These are phyloP conservation scores for Neodontobutis hainanensis DNA, from an alignment of 2,113 vertebrate species.

Conservation along the genomic window DNA sequence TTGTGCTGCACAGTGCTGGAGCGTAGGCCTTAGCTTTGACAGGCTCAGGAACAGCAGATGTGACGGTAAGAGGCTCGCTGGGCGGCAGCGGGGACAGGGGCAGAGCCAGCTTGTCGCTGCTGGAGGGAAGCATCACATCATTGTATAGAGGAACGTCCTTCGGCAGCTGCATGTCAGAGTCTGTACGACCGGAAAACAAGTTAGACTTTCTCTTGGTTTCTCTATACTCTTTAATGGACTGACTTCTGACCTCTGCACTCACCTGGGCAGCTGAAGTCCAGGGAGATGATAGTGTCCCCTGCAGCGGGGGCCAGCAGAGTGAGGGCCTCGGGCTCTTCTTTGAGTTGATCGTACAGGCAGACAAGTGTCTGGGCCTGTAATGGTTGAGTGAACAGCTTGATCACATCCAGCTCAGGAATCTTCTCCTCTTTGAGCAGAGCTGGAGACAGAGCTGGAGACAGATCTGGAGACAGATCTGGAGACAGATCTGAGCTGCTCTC, in stretches of 20 bases:
- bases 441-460: slow-evolving; percentile 7
- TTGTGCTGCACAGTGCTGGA: slow-evolving; percentile 76
- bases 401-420: slow-evolving; percentile 80
- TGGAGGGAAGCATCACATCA: slow-evolving; percentile 94
- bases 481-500: slow-evolving; percentile 45
- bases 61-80: slow-evolving; percentile 83
- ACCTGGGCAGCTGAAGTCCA: slow-evolving; percentile 91
- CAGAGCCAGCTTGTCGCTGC: slow-evolving; percentile 86
- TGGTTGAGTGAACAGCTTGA: slow-evolving; percentile 82
- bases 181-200: slow-evolving; percentile 57
- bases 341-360: slow-evolving; percentile 89
- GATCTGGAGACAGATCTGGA: slow-evolving; percentile 10
- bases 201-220: background rate
- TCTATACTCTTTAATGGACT: background rate
- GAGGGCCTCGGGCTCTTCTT: slow-evolving; percentile 91
- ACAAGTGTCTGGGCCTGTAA: slow-evolving; percentile 70
- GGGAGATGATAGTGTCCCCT: slow-evolving; percentile 90
- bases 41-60: slow-evolving; percentile 81
- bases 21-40: slow-evolving; percentile 79
- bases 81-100: slow-evolving; percentile 87
- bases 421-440: slow-evolving; percentile 35
- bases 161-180: slow-evolving; percentile 85
- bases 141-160: slow-evolving; percentile 93
- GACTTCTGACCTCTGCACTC: slow-evolving; percentile 35
- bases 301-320: slow-evolving; percentile 91